These are phyloP conservation scores for Pseudopleuronectes americanus DNA, from an alignment of 2,797 vertebrate genomes.

Conservation along the genomic window DNA sequence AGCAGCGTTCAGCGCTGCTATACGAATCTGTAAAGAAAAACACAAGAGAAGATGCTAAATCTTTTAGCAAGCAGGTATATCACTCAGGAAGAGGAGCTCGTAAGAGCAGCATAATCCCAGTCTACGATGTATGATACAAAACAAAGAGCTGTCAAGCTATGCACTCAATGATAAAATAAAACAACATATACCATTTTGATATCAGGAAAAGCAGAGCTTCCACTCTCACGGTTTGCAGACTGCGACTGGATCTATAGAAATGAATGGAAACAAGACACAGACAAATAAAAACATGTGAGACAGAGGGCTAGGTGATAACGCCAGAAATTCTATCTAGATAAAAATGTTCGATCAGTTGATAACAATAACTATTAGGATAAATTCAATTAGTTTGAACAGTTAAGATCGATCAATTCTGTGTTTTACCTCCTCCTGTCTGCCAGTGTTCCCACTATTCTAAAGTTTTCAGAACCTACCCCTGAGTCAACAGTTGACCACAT, in stretches of 20 bases:
- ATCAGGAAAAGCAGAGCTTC: constrained; percentile 19
- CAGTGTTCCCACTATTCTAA: too few relatives aligned
- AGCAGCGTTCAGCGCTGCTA: constrained; percentile 95
- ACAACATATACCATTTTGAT: constrained; percentile 66
- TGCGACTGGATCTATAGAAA: constrained; percentile 21
- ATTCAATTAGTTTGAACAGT: too few relatives aligned
- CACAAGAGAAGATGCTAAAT: not conserved
- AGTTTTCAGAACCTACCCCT: too few relatives aligned
- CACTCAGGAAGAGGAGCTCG: too few relatives aligned
- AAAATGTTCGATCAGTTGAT: too few relatives aligned
- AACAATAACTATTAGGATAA: too few relatives aligned
- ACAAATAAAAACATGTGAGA: not conserved
- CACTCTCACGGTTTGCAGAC: constrained; percentile 24
- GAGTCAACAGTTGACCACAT: too few relatives aligned
- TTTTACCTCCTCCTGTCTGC: too few relatives aligned
- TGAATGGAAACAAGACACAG: not conserved
- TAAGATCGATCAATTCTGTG: too few relatives aligned
- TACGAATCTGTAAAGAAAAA: constrained; percentile 88
- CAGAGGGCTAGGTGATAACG: too few relatives aligned
- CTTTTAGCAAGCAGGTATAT: not conserved
- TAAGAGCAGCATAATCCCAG: not conserved
- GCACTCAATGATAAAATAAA: not conserved
- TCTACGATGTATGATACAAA: not conserved
- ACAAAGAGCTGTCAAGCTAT: not conserved
- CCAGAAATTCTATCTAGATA: too few relatives aligned